Evolutionary conservation across 2,113 vertebrate genomes (phyloP), one percentile per base, ranked within the genome.

Genomic region (Syngnathus floridae): DNA sequence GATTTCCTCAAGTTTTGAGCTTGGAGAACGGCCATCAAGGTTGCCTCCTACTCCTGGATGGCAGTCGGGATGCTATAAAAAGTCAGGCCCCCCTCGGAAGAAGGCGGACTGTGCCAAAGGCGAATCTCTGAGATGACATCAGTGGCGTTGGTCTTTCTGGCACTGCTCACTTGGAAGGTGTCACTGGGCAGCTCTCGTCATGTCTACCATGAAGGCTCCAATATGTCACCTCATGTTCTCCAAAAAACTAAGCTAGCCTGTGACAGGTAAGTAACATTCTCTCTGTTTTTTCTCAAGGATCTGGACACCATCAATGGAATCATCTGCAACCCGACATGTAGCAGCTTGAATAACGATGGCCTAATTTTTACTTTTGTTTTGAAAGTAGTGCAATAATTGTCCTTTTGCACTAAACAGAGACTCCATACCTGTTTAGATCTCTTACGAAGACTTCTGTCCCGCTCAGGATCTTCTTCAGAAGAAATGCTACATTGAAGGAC

Each of bases 81-180:
- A 43, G n/a, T 61, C 59, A 61, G 8, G 58, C 61, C 61, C 51
- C 68, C 46, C 9, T 37, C 73, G 9, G 21, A 55, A 43, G 59
- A 51, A 74, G 40, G 62, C 49, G 13, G 65, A 67, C 66, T 65
- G 72, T 73, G 77, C 62, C 73, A 77, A 77, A 83, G 80, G 77
- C 65, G 22, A 84, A 65, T 63, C 77, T 89, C 73, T 80, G 87
- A 86, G 71, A 92, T 92, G 91, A 89, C 80, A 84, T 35, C 78
- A 73, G 64, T 78, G 45, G 65, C 70, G 58, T 60, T 89, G 62
- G 52, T 86, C 72, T 68, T 87, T 70, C 60, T 89, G 48, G 80
- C 75, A 76, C 83, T 90, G 58, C 75, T 88, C 37, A 75, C 76
- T 60, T 77, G 86, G 80, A 84, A 73, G 46, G 72, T 75, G 71